These are phyloP conservation scores for Hippolais icterina DNA, from an alignment of 2,113 vertebrate species.

Conservation along the genomic window DNA sequence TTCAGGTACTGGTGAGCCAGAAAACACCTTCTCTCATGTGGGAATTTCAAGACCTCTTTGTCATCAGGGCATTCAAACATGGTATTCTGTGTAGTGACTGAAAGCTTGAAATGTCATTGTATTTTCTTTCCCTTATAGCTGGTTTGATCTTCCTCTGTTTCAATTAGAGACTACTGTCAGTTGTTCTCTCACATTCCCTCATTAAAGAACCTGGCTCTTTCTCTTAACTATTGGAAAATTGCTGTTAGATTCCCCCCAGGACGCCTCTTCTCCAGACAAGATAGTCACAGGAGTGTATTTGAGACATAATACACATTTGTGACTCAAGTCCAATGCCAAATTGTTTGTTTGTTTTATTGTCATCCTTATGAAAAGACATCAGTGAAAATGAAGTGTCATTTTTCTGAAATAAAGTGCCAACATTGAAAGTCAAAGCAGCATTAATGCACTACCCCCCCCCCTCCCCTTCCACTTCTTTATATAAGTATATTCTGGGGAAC, in stretches of 20 bases:
- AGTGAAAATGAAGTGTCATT: background rate
- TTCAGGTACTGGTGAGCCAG: background rate
- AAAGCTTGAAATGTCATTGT: background rate
- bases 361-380: background rate
- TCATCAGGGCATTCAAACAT: background rate
- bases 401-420: background rate
- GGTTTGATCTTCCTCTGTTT: background rate
- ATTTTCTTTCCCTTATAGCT: background rate
- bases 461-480: background rate
- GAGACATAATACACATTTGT: background rate
- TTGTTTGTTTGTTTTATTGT: background rate
- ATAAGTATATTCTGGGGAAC: background rate
- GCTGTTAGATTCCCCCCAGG: background rate
- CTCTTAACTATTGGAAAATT: background rate
- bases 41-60: background rate
- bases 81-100: background rate
- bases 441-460: rapidly evolving
- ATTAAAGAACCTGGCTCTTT: background rate
- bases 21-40: background rate
- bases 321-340: background rate
- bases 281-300: background rate
- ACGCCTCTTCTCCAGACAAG: background rate
- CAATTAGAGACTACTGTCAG: background rate
- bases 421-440: background rate
- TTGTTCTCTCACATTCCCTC: background rate